phyloP scores from a whole-genome alignment of 2,113 vertebrate species.

The Trogon surrucura region DNA sequence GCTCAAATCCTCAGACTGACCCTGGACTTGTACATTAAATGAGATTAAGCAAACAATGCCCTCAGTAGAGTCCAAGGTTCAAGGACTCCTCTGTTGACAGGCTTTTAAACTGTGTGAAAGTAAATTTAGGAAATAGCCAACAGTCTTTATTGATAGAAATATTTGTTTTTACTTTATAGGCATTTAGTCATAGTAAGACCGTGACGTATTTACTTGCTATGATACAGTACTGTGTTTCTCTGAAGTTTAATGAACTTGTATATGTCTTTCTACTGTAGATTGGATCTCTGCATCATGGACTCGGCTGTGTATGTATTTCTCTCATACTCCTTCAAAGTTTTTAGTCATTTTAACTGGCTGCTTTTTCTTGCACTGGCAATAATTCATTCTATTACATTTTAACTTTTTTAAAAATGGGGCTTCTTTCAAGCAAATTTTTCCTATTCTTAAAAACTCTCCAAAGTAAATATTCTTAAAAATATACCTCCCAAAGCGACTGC shows the following conservation, averaged over 20 bases:
- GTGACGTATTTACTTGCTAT: slow-evolving; percentile 53
- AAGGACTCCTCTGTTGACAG: neutral
- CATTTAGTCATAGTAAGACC: slow-evolving; percentile 49
- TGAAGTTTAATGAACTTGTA: slow-evolving; percentile 68
- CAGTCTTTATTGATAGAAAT: slow-evolving; percentile 14
- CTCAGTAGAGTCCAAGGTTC: neutral
- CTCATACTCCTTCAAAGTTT: neutral
- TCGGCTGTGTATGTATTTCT: slow-evolving; percentile 93
- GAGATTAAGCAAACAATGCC: slow-evolving; percentile 21
- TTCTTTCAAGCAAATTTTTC: neutral
- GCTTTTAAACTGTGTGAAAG: neutral
- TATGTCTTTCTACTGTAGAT: slow-evolving; percentile 83
- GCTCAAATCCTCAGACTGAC: slow-evolving; percentile 8
- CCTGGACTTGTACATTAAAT: neutral
- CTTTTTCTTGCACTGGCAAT: neutral
- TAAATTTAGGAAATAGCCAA: neutral
- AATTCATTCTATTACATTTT: neutral
- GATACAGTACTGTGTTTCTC: slow-evolving; percentile 58
- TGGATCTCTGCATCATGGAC: slow-evolving; percentile 94
- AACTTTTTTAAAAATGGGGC: neutral
- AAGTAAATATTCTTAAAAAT: neutral
- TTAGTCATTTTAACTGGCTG: neutral
- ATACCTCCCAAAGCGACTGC: neutral
- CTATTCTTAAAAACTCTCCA: neutral
- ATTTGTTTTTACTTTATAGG: slow-evolving; percentile 63